Evolutionary conservation across 2,113 vertebrate genomes (phyloP).

Genomic region (Cyanistes caeruleus): DNA sequence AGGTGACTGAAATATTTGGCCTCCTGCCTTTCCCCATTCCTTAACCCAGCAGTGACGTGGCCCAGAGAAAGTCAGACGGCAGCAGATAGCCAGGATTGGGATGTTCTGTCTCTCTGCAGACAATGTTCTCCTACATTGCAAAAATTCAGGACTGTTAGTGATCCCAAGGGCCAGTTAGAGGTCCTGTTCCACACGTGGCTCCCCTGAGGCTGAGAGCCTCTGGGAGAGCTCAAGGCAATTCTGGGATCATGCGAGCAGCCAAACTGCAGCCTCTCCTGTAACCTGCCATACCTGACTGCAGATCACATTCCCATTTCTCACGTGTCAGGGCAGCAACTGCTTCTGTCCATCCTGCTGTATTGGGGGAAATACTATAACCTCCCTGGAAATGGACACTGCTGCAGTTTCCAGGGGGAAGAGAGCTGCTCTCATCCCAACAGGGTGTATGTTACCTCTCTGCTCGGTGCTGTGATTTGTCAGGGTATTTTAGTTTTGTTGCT

Average conservation of each 20-base stretch:
- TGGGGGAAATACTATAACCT: not conserved
- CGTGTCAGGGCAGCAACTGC: conserved; percentile 44
- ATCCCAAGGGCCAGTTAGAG: not conserved
- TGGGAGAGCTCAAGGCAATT: accelerated
- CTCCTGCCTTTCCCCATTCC: not conserved
- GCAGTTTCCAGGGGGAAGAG: not conserved
- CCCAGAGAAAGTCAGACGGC: not conserved
- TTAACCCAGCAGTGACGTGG: not conserved
- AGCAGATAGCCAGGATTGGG: not conserved
- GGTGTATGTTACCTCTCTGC: conserved; percentile 3
- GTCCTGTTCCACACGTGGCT: not conserved
- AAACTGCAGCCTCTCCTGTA: not conserved
- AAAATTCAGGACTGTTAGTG: not conserved
- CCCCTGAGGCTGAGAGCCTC: not conserved
- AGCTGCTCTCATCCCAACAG: accelerated
- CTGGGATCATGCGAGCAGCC: accelerated
- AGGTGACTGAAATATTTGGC: conserved; percentile 31
- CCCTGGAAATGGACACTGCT: not conserved
- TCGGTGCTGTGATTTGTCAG: not conserved
- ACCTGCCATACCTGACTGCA: conserved; percentile 24
- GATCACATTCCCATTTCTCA: conserved; percentile 12
- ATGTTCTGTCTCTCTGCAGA: not conserved
- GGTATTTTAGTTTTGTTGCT: conserved; percentile 43
- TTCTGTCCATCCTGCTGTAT: not conserved
- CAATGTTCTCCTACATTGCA: accelerated